phyloP scores from a whole-genome alignment of 2,797 vertebrate genomes.

The Enoplosus armatus region DNA sequence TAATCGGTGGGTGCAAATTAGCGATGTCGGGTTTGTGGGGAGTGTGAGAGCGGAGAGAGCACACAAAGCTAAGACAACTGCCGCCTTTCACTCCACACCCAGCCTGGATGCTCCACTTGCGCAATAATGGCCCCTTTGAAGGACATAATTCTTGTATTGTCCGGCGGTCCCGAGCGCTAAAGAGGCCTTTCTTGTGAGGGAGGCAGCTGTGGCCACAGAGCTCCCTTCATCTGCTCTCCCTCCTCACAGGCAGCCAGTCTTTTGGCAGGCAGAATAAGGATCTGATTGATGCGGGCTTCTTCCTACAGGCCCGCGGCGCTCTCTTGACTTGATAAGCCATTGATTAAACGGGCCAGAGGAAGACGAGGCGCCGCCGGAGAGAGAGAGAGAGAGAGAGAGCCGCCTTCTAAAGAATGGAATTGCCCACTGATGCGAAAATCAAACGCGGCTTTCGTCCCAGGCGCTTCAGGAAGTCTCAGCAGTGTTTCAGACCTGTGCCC shows the following conservation, averaged over 20 bases:
- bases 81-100: slow-evolving; percentile 36
- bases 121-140: slow-evolving; percentile 60
- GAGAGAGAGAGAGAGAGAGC: slow-evolving; percentile 30
- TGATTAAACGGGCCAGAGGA: slow-evolving; percentile 73
- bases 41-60: slow-evolving; percentile 20
- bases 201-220: slow-evolving; percentile 83
- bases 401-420: slow-evolving; percentile 47
- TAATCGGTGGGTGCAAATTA: slow-evolving; percentile 32
- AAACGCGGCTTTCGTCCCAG: slow-evolving; percentile 48
- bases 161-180: slow-evolving; percentile 49
- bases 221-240: slow-evolving; percentile 67
- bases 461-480: slow-evolving; percentile 4
- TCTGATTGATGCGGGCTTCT: slow-evolving; percentile 81
- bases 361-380: slow-evolving; percentile 35
- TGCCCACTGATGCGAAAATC: slow-evolving; percentile 51
- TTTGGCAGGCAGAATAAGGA: slow-evolving; percentile 63
- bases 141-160: slow-evolving; percentile 75
- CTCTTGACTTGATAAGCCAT: slow-evolving; percentile 75
- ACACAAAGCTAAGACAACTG: slow-evolving; percentile 40
- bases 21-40: slow-evolving; percentile 21
- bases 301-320: slow-evolving; percentile 59
- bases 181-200: slow-evolving; percentile 71
- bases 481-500: slow-evolving; percentile 5
- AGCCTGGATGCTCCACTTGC: slow-evolving; percentile 34
- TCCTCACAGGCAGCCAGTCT: slow-evolving; percentile 66